Base-by-base conservation (phyloP, 2,797 vertebrate species). In the Chiroxiphia lanceolata region DNA sequence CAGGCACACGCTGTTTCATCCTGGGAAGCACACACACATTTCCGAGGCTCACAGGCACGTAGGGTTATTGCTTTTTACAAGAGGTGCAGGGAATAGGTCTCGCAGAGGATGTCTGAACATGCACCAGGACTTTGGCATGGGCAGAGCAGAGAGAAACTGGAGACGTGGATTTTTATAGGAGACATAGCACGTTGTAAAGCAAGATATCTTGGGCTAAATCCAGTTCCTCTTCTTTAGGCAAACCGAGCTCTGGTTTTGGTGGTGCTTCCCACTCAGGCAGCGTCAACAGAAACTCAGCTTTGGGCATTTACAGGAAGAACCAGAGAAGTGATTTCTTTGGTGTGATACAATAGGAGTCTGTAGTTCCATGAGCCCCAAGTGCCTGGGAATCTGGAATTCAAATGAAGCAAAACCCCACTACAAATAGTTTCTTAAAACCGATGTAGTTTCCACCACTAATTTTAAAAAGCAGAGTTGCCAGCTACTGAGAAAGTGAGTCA, bases 311-410 rank as follows among this genome's bases (percentile, higher is more conserved):
- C 0, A 1, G 61, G 54, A 76, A 72, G 74, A 47, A 44, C 23
- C 36, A 57, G 61, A 72, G 42, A 51, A 91, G 51, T 26, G 36
- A 79, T 59, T 81, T 76, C 63, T 86, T 86, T 22, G 23, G 56
- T 42, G 65, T 9, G 42, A 81, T 69, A 67, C 82, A 93, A 72
- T 17, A 88, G 36, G 50, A 63, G 38, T 81, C 70, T 86, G 50
- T 67, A n/a, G 78, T 86, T 72, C 60, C 34, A 33, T 64, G 31
- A 88, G 54, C 34, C 45, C 47, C 71, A 36, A 90, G 77, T 27
- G 83, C 51, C 70, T 84, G 79, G 33, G 94, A 90, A 95, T 50
- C 67, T 90, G 91, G 63, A 87, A 79, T 72, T 69, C 59, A 90
- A 88, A 81, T 36, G 69, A 88, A 90, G 84, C 47, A 78, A 95